Conservation (phyloP, 2,113 vertebrate species). For the Xiphophorus hellerii region DNA sequence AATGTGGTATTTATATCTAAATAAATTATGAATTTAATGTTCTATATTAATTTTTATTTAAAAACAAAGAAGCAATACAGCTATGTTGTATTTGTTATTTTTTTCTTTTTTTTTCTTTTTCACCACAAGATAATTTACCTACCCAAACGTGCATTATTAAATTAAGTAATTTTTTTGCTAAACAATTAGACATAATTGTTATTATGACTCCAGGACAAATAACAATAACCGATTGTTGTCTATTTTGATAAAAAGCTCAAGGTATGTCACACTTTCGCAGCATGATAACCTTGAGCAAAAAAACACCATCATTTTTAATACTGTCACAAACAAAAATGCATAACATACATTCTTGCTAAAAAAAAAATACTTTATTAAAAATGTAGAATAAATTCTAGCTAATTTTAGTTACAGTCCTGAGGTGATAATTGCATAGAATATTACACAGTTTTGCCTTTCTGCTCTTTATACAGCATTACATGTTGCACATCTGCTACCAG, state of each 20-base stretch:
- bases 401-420: background rate
- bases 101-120: background rate
- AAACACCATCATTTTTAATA: too few species aligned
- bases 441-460: background rate
- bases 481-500: background rate
- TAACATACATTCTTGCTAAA: background rate
- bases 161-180: background rate
- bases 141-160: background rate
- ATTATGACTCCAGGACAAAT: background rate
- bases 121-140: background rate
- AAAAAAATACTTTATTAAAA: background rate
- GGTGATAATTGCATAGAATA: background rate
- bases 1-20: slow-evolving; percentile 11
- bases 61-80: background rate
- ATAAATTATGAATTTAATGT: slow-evolving; percentile 24
- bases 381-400: background rate
- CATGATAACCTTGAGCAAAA: too few species aligned
- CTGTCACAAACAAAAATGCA: too few species aligned
- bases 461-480: background rate
- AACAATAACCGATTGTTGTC: background rate
- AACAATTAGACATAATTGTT: background rate
- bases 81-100: too few species aligned
- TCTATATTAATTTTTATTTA: slow-evolving; percentile 5
- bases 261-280: too few species aligned
- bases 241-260: background rate